Evolutionary conservation across 2,888 invertebrate genomes (phyloP).

Genomic region (Drosophila yooni): DNA sequence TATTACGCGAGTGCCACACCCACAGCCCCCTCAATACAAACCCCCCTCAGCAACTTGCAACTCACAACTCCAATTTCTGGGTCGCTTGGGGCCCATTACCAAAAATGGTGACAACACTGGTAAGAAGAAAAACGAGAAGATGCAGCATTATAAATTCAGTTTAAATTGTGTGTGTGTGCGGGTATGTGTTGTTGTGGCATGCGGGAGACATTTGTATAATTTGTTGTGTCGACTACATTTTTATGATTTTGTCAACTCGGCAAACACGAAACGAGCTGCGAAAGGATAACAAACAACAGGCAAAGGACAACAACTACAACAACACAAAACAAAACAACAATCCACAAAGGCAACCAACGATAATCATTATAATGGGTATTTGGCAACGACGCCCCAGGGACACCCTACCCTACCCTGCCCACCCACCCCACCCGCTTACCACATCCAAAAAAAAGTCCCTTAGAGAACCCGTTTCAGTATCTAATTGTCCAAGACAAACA

Average conservation of each 20-base stretch:
- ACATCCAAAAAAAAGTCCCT: neutral
- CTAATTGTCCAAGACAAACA: slow-evolving; percentile 61
- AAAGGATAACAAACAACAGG: slow-evolving; percentile 59
- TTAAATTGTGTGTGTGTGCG: slow-evolving; percentile 22
- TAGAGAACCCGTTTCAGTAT: slow-evolving; percentile 42
- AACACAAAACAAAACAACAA: slow-evolving; percentile 20
- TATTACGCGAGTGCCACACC: slow-evolving; percentile 29
- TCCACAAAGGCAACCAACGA: slow-evolving; percentile 72
- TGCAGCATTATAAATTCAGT: slow-evolving; percentile 62
- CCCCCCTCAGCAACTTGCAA: neutral
- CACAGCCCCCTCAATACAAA: neutral
- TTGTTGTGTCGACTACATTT: slow-evolving; percentile 75
- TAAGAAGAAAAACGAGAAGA: neutral
- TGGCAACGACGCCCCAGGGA: slow-evolving; percentile 73
- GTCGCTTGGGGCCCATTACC: slow-evolving; percentile 69
- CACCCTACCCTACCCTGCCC: neutral
- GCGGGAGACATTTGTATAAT: slow-evolving; percentile 77
- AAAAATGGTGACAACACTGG: slow-evolving; percentile 57
- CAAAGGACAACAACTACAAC: slow-evolving; percentile 11
- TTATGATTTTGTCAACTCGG: slow-evolving; percentile 79
- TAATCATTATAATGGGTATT: slow-evolving; percentile 75
- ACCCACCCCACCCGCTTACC: neutral
- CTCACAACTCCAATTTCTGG: slow-evolving; percentile 5
- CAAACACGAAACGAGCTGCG: slow-evolving; percentile 70
- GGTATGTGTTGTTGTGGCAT: slow-evolving; percentile 23